Conservation (phyloP, 2,797 vertebrate species). For the Apogon hyalosoma region DNA sequence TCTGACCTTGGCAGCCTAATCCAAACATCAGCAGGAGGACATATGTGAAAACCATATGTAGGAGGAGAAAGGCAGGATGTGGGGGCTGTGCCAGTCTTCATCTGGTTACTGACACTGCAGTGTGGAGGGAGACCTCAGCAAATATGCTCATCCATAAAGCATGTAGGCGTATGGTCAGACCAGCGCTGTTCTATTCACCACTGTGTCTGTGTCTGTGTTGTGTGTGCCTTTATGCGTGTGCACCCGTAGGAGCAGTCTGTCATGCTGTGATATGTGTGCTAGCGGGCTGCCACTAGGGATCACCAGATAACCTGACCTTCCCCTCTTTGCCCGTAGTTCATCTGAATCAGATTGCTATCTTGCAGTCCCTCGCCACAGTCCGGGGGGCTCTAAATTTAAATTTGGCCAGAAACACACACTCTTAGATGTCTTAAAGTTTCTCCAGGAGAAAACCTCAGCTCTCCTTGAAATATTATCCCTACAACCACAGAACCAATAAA, state of each 20-base stretch:
- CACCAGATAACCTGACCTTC: constrained; percentile 69
- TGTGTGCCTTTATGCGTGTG: constrained; percentile 23
- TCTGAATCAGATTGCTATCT: constrained; percentile 77
- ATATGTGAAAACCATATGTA: constrained; percentile 76
- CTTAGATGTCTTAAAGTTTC: constrained; percentile 8
- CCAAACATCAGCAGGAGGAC: constrained; percentile 59
- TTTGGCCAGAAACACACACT: constrained; percentile 29
- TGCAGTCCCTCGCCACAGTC: constrained; percentile 50
- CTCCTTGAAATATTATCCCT: constrained; percentile 9
- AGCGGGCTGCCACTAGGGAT: constrained; percentile 65
- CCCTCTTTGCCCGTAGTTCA: constrained; percentile 59
- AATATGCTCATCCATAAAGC: constrained; percentile 77
- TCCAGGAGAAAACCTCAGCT: constrained; percentile 30
- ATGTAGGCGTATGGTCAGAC: constrained; percentile 50
- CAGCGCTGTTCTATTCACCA: constrained; percentile 34
- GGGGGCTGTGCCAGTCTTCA: constrained; percentile 65
- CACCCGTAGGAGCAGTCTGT: constrained; percentile 56
- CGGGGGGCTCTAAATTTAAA: constrained; percentile 54
- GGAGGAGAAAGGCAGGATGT: constrained; percentile 57
- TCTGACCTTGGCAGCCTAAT: constrained; percentile 61
- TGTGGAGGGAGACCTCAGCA: constrained; percentile 63
- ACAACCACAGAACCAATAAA: not conserved
- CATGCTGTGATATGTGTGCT: constrained; percentile 66
- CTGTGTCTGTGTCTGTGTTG: constrained; percentile 47
- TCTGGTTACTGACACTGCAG: constrained; percentile 69